Evolutionary conservation across 2,113 vertebrate species (phyloP).

Genomic region (Leptocoma aspasia): DNA sequence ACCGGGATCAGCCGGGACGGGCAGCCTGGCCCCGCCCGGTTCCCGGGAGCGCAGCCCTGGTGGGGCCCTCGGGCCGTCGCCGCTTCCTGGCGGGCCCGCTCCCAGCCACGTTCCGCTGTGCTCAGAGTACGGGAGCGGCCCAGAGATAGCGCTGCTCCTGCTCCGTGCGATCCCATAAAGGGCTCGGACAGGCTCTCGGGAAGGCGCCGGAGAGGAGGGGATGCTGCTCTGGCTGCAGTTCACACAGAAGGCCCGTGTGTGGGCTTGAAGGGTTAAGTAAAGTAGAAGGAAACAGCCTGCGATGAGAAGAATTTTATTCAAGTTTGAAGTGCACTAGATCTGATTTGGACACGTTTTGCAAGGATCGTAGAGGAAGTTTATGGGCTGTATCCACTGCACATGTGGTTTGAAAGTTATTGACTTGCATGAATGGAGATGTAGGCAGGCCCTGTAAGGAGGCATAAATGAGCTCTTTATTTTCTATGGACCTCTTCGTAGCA

Average conservation of each 20-base stretch:
- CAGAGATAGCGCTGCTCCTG: not conserved
- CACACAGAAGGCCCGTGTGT: rapidly evolving
- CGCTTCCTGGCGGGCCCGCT: not conserved
- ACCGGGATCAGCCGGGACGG: rapidly evolving
- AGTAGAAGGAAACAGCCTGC: not conserved
- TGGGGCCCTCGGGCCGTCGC: rapidly evolving
- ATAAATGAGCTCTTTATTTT: not conserved
- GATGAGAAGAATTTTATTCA: not conserved
- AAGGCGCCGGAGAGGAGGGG: not conserved
- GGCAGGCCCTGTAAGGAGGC: not conserved
- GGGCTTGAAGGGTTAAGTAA: not conserved
- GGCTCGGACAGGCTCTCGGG: not conserved
- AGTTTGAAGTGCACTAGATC: not conserved
- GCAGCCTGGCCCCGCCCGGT: rapidly evolving
- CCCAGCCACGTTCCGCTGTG: not conserved
- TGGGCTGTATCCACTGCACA: rapidly evolving
- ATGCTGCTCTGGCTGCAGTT: rapidly evolving
- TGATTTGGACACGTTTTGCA: not conserved
- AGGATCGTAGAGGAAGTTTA: not conserved
- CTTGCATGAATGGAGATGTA: not conserved
- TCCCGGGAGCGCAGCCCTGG: not conserved
- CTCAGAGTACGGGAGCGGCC: not conserved
- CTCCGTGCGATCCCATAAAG: rapidly evolving
- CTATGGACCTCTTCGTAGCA: rapidly evolving
- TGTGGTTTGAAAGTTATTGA: not conserved